phyloP scores from a whole-genome alignment of 2,113 vertebrate genomes.

The Petroica traversi region DNA sequence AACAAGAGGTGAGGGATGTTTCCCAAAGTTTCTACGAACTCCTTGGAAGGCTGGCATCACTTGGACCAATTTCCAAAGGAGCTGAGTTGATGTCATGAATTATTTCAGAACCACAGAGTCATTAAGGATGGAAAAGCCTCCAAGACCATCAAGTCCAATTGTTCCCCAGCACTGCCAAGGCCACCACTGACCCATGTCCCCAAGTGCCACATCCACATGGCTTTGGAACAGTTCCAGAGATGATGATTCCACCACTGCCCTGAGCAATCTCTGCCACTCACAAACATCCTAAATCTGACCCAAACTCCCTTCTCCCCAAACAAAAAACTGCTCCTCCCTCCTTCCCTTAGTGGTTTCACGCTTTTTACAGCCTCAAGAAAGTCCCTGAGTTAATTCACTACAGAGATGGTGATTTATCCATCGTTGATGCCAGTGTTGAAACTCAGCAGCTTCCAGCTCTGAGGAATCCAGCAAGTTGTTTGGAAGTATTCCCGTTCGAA shows the following conservation, averaged over 20 bases:
- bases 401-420: not conserved
- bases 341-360: not conserved
- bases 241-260: not conserved
- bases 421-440: not conserved
- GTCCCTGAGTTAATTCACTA: not conserved
- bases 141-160: not conserved
- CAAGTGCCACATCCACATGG: not conserved
- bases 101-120: not conserved
- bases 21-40: not conserved
- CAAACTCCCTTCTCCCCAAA: not conserved
- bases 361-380: not conserved
- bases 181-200: not conserved
- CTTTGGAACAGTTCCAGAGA: not conserved
- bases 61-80: not conserved
- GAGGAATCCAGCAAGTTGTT: not conserved
- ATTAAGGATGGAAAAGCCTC: not conserved
- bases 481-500: not conserved
- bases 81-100: not conserved
- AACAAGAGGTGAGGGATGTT: not conserved
- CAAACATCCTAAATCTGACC: not conserved
- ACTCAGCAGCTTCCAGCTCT: not conserved
- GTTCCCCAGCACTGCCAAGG: not conserved
- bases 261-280: not conserved
- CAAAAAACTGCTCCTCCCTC: not conserved
- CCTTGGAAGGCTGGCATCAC: not conserved